Evolutionary conservation across 1,140 invertebrate species (phyloP), one percentile per base, ranked within the genome.

Genomic region (Centruroides vittatus): DNA sequence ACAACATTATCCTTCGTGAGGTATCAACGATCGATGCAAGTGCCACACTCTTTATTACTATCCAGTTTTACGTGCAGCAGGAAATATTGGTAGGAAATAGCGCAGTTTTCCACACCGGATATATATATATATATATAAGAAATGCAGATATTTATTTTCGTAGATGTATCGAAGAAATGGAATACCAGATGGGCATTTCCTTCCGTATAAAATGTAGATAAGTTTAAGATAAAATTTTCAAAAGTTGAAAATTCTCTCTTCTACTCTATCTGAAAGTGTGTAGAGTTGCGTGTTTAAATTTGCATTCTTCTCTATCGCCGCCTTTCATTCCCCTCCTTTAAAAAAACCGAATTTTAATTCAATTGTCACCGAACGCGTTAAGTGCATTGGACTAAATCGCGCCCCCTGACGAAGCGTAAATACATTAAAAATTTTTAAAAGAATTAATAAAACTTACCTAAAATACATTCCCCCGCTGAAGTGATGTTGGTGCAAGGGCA

Each of bases 401-500:
- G 23, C 23, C 23, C 23, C 23, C 23, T 23, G 23, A 23, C 0
- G 13, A 41, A 34, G 6, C 1, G 11, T 12, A 7, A 46, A 55
- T 13, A 23, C 23, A 23, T 23, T 1, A 23, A 23, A 23, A 7
- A 52, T n/a, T 11, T 10, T n/a, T 52, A 0, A 35, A 5, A 41
- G 23, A 13, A 9, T 35, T 41, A 51, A 41, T 23, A 47, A 12
- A n/a, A 53, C 48, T 59, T 47, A 64, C 63, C 65, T 47, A 66
- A 58, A 8, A 59, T 60, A 55, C 65, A 66, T 36, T 64, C 57
- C 3, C 59, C 65, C 10, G 59, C 60, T 11, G 65, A 66, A 5
- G 65, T 66, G 41, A 65, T 58, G 48, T 66, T 66, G 34, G 65
- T 59, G 47, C 65, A 66, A 12, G 63, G 63, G 54, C 65, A 66